Evolutionary conservation across 2,113 vertebrate species (phyloP).

Genomic region (Embiotoca jacksoni): DNA sequence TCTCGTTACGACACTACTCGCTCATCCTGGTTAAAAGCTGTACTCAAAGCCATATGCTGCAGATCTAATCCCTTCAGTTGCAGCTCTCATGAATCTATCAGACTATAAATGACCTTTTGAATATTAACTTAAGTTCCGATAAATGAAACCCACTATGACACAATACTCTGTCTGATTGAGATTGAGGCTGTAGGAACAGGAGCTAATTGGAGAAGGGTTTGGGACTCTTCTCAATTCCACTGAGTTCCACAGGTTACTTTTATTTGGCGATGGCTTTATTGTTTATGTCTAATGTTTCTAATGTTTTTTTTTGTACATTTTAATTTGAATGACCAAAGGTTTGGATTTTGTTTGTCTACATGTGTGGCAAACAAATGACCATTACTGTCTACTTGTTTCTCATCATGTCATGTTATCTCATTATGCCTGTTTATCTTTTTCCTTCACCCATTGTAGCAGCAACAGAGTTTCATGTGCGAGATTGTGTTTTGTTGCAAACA

Average conservation of each 20-base stretch:
- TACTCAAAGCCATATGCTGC: neutral
- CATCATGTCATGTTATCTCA: constrained; percentile 36
- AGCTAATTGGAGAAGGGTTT: neutral
- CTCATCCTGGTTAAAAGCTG: constrained; percentile 3
- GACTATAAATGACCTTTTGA: neutral
- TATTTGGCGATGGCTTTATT: constrained; percentile 49
- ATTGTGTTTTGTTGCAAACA: constrained; percentile 29
- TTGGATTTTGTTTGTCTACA: constrained; percentile 32
- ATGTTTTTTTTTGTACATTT: constrained; percentile 55
- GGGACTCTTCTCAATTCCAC: constrained; percentile 10
- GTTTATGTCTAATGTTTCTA: constrained; percentile 39
- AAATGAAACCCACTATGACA: neutral
- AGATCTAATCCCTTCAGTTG: constrained; percentile 15
- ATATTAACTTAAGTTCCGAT: neutral
- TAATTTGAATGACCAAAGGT: constrained; percentile 63
- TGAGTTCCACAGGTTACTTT: constrained; percentile 24
- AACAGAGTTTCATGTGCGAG: neutral
- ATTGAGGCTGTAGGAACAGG: constrained; percentile 24
- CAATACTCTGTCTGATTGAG: neutral
- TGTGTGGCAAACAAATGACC: constrained; percentile 23
- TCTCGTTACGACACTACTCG: neutral
- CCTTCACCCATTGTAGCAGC: constrained; percentile 28
- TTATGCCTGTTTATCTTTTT: constrained; percentile 46
- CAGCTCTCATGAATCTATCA: neutral
- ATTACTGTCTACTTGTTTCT: constrained; percentile 38